Percentiles rank a stretch among this genome's conserved stretches.
Conservation (phyloP, 2,797 vertebrate species). For the Cirrhinus mrigala region DNA sequence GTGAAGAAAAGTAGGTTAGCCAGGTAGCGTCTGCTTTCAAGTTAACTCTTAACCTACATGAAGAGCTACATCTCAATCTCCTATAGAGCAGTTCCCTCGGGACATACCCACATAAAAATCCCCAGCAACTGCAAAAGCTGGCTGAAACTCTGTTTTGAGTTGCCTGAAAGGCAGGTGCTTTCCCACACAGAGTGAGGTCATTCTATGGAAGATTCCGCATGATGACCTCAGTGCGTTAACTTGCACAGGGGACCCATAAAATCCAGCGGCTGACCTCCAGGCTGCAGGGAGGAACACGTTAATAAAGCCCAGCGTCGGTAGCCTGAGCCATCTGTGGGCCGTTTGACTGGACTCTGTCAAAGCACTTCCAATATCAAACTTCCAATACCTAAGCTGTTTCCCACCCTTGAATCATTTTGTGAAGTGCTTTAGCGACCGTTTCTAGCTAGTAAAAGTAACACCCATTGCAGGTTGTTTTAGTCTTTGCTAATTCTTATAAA, state of each 20-base stretch:
- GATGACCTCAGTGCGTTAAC: slow-evolving; percentile 63
- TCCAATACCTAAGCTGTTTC: background rate
- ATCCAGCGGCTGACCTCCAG: slow-evolving; percentile 52
- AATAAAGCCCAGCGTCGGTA: slow-evolving; percentile 39
- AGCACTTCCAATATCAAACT: background rate
- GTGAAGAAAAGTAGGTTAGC: background rate
- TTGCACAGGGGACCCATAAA: slow-evolving; percentile 58
- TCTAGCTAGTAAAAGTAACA: slow-evolving; percentile 15
- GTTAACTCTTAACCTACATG: background rate
- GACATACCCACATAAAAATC: slow-evolving; percentile 46
- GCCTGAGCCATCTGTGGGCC: slow-evolving; percentile 7
- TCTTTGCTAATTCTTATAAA: slow-evolving; percentile 1
- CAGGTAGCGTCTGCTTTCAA: slow-evolving; percentile 8
- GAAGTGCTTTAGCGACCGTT: background rate
- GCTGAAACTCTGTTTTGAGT: slow-evolving; percentile 47
- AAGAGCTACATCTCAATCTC: slow-evolving; percentile 10
- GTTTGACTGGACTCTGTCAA: slow-evolving; percentile 2
- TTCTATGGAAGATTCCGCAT: slow-evolving; percentile 57
- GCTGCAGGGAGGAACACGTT: slow-evolving; percentile 48
- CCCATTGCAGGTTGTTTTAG: slow-evolving; percentile 11
- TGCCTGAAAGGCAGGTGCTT: slow-evolving; percentile 63
- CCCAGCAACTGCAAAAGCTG: slow-evolving; percentile 39
- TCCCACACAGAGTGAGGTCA: slow-evolving; percentile 61
- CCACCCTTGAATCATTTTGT: slow-evolving; percentile 2
- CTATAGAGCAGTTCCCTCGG: slow-evolving; percentile 9